Base-by-base conservation (phyloP, 2,797 vertebrate species). In the Tiaroga cobitis region DNA sequence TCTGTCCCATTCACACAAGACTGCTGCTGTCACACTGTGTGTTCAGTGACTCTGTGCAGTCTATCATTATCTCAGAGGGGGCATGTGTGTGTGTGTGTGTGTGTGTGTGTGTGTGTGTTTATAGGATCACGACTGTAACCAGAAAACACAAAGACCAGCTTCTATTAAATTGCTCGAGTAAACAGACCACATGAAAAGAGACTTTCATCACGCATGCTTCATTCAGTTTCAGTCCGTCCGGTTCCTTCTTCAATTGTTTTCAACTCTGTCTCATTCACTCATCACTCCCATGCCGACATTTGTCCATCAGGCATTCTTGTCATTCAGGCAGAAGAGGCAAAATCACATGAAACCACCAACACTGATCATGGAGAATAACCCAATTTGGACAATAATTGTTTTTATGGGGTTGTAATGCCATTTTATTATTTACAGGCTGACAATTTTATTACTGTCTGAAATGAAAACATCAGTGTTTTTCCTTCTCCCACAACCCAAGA, bases 131-230 rank as follows among this genome's bases (percentile, higher is more conserved):
- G 72, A 85, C 89, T 41, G 89, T 77, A 83, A 90, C 90, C 74
- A 85, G 88, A 88, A 92, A 87, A 90, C 86, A 89, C 88, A 87
- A 82, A 78, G 87, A 83, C 77, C 87, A 89, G 80, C 83, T 84
- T 84, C 1, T 83, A 86, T 76, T 92, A 91, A 94, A 92, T 89
- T 89, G 85, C 87, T 91, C 82, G 86, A 77, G 87, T 85, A 91
- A 92, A 91, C 90, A 92, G 26, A 46, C 39, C 65, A 16, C 89
- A 89, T 88, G 81, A 90, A 92, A 91, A 85, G 82, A 15, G 61
- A 86, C 89, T 90, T 87, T 83, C 21, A 70, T 32, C 8, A 82
- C 77, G 65, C 7, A 82, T 43, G 24, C 7, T 51, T 80, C 39
- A 3, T 70, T 82, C 67, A 37, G 74, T 49, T 70, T 82, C 67